Evolutionary conservation across 2,113 vertebrate species (phyloP), one percentile per base, ranked within the genome.

Genomic region (Montifringilla adamsi): DNA sequence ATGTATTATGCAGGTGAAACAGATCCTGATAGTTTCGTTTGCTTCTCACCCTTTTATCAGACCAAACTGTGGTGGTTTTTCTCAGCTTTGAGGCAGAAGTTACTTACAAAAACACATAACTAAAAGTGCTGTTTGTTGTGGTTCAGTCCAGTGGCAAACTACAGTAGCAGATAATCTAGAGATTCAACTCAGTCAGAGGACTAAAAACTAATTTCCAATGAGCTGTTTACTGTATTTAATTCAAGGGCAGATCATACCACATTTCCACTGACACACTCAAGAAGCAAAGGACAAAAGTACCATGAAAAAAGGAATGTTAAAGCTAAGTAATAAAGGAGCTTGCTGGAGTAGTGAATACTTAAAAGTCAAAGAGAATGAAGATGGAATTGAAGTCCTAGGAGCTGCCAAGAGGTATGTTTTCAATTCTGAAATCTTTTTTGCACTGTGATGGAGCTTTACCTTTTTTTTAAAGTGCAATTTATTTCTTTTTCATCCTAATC

Each of bases 401-500:
- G 59, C 18, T 84, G 69, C 44, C 44, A 84, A 69, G 44, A 87
- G 26, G 16, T 59, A 39, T 73, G 58, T 87, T 88, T 95, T 84
- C 70, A 73, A n/a, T 73, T 81, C 53, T 58, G 49, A 74, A 87
- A 26, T 70, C 0, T 86, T 70, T 93, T 86, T 64, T 89, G 24
- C 49, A 56, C 41, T 66, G 26, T 41, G 33, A 49, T 60, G 35
- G 26, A 79, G 20, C 22, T 82, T 90, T 87, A 58, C 46, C 43
- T 53, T 39, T 92, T 84, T 33, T 90, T 88, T 37, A 1, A 37
- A 84, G 49, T 77, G 80, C 6, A 27, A 59, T 69, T 86, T 87
- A 53, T 78, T 86, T 90, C 12, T 79, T 96, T 92, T 84, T 73
- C 31, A 33, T 85, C 60, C 77, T 92, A 75, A 83, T 94, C 46